These are phyloP conservation scores for Apogon hyalosoma DNA, from an alignment of 2,797 vertebrate genomes.

Conservation along the genomic window DNA sequence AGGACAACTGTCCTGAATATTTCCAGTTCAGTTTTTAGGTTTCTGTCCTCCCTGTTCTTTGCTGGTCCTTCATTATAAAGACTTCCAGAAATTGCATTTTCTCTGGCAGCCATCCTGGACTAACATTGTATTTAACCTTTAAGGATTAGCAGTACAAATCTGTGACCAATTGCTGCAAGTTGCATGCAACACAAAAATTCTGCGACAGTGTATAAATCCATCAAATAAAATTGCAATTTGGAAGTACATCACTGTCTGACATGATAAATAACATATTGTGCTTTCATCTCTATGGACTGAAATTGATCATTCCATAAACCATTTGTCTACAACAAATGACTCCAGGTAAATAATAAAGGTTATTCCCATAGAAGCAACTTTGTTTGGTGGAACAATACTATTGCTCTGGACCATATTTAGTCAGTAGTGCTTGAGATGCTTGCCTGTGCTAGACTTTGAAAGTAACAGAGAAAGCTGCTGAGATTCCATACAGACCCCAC, in stretches of 20 bases:
- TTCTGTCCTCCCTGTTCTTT: constrained; percentile 24
- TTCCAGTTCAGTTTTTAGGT: constrained; percentile 45
- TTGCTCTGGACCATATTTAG: constrained; percentile 97
- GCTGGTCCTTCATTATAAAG: constrained; percentile 6
- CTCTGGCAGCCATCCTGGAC: neutral
- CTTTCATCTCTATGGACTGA: neutral
- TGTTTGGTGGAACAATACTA: constrained; percentile 79
- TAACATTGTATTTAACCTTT: neutral
- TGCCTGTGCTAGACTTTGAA: constrained; percentile 83
- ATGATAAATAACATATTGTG: neutral
- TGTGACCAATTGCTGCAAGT: neutral
- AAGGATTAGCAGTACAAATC: neutral
- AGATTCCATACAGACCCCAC: constrained; percentile 92
- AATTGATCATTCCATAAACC: neutral
- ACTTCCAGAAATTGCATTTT: neutral
- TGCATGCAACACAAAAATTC: neutral
- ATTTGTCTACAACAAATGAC: constrained; percentile 20
- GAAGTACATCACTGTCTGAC: neutral
- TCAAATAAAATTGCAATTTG: neutral
- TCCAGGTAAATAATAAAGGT: constrained; percentile 66
- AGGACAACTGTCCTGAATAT: constrained; percentile 17
- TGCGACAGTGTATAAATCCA: neutral
- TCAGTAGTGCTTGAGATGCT: constrained; percentile 81
- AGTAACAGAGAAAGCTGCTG: constrained; percentile 87
- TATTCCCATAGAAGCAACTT: constrained; percentile 65